Evolutionary conservation across 2,888 invertebrate species (phyloP).

Genomic region (Epinotia demarniana): DNA sequence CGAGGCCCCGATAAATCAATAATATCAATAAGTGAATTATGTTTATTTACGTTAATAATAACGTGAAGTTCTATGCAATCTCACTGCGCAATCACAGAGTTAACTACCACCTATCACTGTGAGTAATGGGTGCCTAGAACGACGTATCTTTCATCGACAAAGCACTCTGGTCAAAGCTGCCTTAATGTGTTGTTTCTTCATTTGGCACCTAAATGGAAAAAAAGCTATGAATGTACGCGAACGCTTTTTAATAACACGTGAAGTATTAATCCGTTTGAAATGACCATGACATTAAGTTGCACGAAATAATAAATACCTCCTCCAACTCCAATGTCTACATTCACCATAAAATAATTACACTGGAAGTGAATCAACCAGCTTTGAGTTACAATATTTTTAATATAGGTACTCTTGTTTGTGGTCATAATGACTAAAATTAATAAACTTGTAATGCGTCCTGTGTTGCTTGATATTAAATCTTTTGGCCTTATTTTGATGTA

Average conservation of each 20-base stretch:
- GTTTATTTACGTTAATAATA: conserved; percentile 57
- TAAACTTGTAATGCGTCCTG: background rate
- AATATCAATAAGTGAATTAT: conserved; percentile 70
- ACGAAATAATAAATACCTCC: background rate
- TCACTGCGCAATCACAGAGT: conserved; percentile 37
- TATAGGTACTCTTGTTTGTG: background rate
- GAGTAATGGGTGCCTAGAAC: conserved; percentile 24
- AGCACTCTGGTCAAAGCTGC: background rate
- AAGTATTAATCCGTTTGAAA: no score
- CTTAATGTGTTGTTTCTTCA: background rate
- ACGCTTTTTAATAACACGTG: no score
- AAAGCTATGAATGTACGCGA: no score
- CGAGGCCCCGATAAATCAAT: conserved; percentile 75
- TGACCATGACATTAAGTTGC: background rate
- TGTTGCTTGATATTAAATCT: background rate
- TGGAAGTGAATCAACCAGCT: background rate
- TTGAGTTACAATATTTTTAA: background rate
- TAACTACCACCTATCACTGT: conserved; percentile 33
- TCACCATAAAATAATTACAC: background rate
- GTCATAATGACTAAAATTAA: no score
- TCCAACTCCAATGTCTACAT: no score
- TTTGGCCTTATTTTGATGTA: background rate
- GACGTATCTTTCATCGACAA: conserved; percentile 14
- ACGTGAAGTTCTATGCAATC: conserved; percentile 43
- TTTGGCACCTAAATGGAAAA: background rate